Percentiles rank a stretch among this genome's conserved stretches.
These are phyloP conservation scores for Melanostigma gelatinosum DNA, from an alignment of 2,113 vertebrate genomes.

Conservation along the genomic window DNA sequence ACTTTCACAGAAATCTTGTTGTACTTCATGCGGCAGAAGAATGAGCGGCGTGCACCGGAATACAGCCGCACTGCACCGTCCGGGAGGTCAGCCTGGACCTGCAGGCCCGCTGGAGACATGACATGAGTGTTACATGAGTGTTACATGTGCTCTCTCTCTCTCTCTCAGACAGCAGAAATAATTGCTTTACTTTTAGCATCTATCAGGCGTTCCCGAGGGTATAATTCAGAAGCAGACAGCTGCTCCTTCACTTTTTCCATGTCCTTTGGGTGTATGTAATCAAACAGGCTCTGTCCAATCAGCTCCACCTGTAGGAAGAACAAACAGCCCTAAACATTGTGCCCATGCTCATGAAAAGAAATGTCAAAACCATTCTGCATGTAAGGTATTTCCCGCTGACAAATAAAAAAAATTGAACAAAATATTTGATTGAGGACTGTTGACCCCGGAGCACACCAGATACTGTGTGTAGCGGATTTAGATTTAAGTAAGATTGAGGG, in stretches of 20 bases:
- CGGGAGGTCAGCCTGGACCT: constrained; percentile 90
- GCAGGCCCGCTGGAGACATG: constrained; percentile 84
- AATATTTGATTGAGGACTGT: constrained; percentile 18
- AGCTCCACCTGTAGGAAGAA: constrained; percentile 83
- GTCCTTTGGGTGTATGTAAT: constrained; percentile 93
- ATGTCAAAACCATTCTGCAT: constrained; percentile 21
- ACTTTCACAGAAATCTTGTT: constrained; percentile 85
- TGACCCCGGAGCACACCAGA: constrained; percentile 47
- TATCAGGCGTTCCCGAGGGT: constrained; percentile 88
- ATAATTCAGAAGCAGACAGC: constrained; percentile 88
- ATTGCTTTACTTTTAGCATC: constrained; percentile 91
- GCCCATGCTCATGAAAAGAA: constrained; percentile 9
- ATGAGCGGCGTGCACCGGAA: constrained; percentile 90
- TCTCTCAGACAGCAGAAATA: constrained; percentile 9
- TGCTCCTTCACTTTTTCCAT: constrained; percentile 95
- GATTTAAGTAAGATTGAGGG: not conserved
- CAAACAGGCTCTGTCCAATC: constrained; percentile 92
- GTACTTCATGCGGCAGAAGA: constrained; percentile 92
- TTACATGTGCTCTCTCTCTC: not conserved
- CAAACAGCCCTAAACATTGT: constrained; percentile 7
- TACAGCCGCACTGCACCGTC: constrained; percentile 84
- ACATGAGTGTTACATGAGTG: constrained; percentile 15
- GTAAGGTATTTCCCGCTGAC: constrained; percentile 19
- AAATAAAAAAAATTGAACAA: not conserved
- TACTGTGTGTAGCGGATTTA: constrained; percentile 7